A percentile compares a stretch with the other conserved stretches of the same genome.
Conservation (phyloP, 2,797 vertebrate genomes). For the Anguilla megastoma region DNA sequence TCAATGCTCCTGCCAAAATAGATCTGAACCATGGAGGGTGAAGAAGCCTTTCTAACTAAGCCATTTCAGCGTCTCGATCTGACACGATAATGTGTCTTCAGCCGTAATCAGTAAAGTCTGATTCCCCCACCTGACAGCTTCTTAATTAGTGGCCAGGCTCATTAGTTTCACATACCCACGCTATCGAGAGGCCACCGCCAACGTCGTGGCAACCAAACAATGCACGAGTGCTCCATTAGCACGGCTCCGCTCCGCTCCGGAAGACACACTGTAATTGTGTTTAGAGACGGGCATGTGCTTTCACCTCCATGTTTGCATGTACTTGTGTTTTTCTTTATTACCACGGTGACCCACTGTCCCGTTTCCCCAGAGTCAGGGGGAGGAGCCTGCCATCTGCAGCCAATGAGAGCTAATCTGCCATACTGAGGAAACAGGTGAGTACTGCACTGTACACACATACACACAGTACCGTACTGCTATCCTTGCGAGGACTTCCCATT, state of each 20-base stretch:
- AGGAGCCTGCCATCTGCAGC: not conserved
- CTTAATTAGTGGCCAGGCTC: not conserved
- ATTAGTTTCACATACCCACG: not conserved
- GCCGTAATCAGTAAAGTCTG: not conserved
- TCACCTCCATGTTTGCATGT: not conserved
- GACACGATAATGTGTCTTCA: not conserved
- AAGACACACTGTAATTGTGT: not conserved
- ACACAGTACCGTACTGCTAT: too few relatives aligned
- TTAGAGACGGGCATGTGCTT: not conserved
- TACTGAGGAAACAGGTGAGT: not conserved
- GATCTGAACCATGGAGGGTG: too few relatives aligned
- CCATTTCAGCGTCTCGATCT: not conserved
- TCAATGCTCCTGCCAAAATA: too few relatives aligned
- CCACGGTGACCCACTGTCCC: not conserved
- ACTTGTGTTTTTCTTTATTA: conserved; percentile 20
- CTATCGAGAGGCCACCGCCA: not conserved
- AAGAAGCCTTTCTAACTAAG: not conserved
- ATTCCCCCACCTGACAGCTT: not conserved
- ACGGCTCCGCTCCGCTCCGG: not conserved
- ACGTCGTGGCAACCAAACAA: not conserved
- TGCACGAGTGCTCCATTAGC: not conserved
- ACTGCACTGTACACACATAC: not conserved
- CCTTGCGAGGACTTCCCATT: too few relatives aligned
- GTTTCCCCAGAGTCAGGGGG: not conserved
- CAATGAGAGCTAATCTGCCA: not conserved